Base-by-base conservation (phyloP, 2,888 invertebrate genomes). In the Ophion ventricosus region DNA sequence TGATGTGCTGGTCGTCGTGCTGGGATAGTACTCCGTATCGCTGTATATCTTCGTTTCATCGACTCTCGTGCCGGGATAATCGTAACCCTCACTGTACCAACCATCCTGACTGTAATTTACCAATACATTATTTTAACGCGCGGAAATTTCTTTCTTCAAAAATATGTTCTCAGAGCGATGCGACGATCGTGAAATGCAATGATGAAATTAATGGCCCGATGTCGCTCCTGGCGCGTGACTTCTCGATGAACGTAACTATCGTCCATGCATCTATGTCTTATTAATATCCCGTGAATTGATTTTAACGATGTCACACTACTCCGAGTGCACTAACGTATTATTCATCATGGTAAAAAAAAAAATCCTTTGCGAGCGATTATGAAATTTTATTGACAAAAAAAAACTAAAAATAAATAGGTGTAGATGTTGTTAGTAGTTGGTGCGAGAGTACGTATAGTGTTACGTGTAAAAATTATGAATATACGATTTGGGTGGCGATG, bases 81-180 rank as follows among this genome's bases (percentile, higher is more conserved):
- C 94, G 86, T 94, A 94, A 79, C 94, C 94, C 88, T 94, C 95
- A 88, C 94, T 95, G 90, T 94, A 94, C 95, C 95, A 95, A 77
- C 94, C 93, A 82, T 95, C 95, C 92, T 95, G 94, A 89, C 95
- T 95, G 93, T 88, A 94, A 94, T 86, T 82, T 26, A 56, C 17
- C 43, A 66, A 61, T 49, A 8, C 26, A 25, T 49, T 43, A 20
- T 67, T 25, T 25, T 17, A 49, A 20, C 40, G 0, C 4, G 23
- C 8, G n/a, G 1, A 11, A 35, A 54, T 61, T 20, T 26, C 4
- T 76, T 10, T 20, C 26, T 29, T 14, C n/a, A 2, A 11, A 5
- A 54, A 29, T 29, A 20, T 25, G 1, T 40, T 61, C 11, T 40
- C 26, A 26, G 17, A 25, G 2, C 29, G 11, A 17, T 26, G 43